phyloP scores from a whole-genome alignment of 1,140 invertebrate genomes.

The Drosophila parvula region DNA sequence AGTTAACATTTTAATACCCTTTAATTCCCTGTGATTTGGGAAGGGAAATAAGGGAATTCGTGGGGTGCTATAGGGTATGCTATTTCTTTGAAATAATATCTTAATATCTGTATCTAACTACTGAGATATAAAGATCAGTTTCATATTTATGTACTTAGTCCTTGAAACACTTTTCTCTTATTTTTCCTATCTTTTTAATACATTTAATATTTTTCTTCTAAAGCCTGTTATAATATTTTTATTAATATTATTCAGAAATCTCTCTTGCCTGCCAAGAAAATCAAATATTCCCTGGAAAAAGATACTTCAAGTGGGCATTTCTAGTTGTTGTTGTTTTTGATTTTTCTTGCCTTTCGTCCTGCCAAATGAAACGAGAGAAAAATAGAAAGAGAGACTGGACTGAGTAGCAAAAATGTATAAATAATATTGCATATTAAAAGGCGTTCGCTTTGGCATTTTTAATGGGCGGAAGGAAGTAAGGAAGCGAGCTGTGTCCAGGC shows the following conservation, averaged over 20 bases:
- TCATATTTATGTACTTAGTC: too few relatives aligned
- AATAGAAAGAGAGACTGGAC: not conserved
- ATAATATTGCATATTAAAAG: constrained; percentile 52
- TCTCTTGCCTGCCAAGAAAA: not conserved
- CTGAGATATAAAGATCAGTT: too few relatives aligned
- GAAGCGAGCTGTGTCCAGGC: constrained; percentile 14
- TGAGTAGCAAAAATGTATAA: constrained; percentile 30
- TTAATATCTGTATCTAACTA: too few relatives aligned
- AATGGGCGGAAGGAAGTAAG: constrained; percentile 11
- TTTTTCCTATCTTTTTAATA: not conserved
- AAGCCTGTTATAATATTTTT: not conserved
- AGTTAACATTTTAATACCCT: constrained; percentile 12
- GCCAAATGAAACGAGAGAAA: constrained; percentile 14
- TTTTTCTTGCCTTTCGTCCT: not conserved
- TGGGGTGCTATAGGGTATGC: too few relatives aligned
- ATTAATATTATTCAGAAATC: too few relatives aligned
- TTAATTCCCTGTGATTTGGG: not conserved
- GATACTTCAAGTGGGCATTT: not conserved
- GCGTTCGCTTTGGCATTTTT: constrained; percentile 35
- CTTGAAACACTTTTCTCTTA: not conserved
- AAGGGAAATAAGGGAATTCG: not conserved
- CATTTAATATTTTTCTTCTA: not conserved
- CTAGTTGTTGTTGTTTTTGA: not conserved
- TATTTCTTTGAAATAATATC: too few relatives aligned
- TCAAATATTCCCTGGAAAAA: not conserved